Evolutionary conservation across 2,113 vertebrate species (phyloP).

Genomic region (Callipepla squamata): DNA sequence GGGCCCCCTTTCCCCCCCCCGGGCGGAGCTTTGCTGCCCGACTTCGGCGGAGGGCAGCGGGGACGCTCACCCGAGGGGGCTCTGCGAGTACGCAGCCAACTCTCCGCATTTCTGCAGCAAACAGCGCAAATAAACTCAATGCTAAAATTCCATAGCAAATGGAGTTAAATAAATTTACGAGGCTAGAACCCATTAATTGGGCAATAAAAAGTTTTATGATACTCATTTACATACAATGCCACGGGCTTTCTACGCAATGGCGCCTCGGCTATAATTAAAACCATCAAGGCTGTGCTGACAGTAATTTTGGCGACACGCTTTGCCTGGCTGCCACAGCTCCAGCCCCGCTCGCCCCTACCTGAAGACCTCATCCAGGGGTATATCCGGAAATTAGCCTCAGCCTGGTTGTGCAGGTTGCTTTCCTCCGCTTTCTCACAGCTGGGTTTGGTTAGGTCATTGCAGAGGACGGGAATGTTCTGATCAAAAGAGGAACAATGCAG

Average conservation of each 20-base stretch:
- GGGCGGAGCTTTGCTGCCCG: neutral
- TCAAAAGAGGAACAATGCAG: slow-evolving; percentile 87
- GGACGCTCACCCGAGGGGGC: slow-evolving; percentile 32
- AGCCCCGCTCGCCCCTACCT: slow-evolving; percentile 84
- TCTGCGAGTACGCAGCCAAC: slow-evolving; percentile 1
- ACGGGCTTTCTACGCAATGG: slow-evolving; percentile 82
- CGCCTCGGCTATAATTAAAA: slow-evolving; percentile 88
- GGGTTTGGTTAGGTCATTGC: slow-evolving; percentile 85
- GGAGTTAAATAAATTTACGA: slow-evolving; percentile 86
- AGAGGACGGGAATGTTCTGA: slow-evolving; percentile 88
- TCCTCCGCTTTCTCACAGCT: slow-evolving; percentile 87
- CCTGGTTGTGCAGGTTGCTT: slow-evolving; percentile 82
- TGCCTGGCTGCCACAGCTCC: slow-evolving; percentile 55
- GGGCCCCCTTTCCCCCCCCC: neutral
- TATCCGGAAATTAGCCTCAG: slow-evolving; percentile 89
- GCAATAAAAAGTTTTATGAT: slow-evolving; percentile 96
- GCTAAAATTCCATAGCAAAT: slow-evolving; percentile 78
- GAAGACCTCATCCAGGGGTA: slow-evolving; percentile 93
- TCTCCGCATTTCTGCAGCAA: slow-evolving; percentile 31
- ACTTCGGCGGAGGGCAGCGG: slow-evolving; percentile 17
- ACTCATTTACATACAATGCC: slow-evolving; percentile 91
- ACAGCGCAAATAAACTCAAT: slow-evolving; percentile 54
- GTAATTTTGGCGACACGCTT: slow-evolving; percentile 68
- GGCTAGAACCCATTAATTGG: slow-evolving; percentile 85
- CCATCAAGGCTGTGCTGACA: slow-evolving; percentile 81